Evolutionary conservation across 2,888 invertebrate genomes (phyloP).

Genomic region (Steinernema hermaphroditum): DNA sequence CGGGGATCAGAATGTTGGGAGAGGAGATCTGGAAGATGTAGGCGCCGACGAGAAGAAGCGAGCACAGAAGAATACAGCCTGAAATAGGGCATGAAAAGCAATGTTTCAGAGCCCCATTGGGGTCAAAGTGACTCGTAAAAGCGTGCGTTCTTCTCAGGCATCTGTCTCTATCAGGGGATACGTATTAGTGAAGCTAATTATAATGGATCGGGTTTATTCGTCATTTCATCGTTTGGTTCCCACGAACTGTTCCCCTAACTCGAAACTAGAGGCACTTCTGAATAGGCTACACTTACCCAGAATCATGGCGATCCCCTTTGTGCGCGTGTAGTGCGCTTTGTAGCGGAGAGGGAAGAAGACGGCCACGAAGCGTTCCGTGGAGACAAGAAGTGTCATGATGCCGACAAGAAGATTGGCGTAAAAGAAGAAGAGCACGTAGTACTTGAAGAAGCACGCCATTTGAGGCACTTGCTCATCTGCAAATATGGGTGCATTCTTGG

Average conservation of each 20-base stretch:
- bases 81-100: no score
- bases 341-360: slow-evolving; percentile 9
- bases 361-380: slow-evolving; percentile 19
- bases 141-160: no score
- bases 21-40: neutral
- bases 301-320: neutral
- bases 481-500: neutral
- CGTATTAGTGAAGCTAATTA: no score
- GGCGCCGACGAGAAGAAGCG: neutral
- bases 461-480: neutral
- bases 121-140: no score
- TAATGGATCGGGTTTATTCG: no score
- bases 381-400: neutral
- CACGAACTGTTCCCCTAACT: no score
- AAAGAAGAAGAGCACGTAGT: slow-evolving; percentile 14
- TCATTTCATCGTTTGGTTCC: no score
- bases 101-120: no score
- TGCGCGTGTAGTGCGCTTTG: neutral
- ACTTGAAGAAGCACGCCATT: slow-evolving; percentile 25
- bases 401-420: slow-evolving; percentile 17
- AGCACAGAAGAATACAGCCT: slow-evolving; percentile 6
- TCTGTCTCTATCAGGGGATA: no score
- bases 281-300: neutral
- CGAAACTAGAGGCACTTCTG: no score
- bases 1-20: neutral